Base-by-base conservation (phyloP, 2,113 vertebrate species). In the Hyaena hyaena region DNA sequence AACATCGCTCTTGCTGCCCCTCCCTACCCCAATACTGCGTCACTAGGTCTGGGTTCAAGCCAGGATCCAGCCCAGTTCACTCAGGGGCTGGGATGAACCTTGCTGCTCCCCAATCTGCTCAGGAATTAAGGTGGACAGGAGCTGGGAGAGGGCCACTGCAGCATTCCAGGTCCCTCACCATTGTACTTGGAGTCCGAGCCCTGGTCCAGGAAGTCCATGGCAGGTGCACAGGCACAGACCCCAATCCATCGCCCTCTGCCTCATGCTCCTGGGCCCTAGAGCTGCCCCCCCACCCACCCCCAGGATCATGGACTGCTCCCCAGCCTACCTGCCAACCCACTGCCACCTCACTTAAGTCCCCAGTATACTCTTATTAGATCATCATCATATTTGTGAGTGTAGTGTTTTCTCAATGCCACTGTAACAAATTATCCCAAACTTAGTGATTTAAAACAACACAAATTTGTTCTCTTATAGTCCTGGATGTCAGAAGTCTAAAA, bases 401-500 rank as follows among this genome's bases (percentile, higher is more conserved):
- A 24, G 28, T 71, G 21, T 10, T 77, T 88, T 97, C 26, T 69
- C 88, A 4, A 84, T 86, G 63, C 28, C 48, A 45, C 63, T 95
- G 23, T 87, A 92, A 87, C n/a, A 83, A 58, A 76, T 73, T 82
- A 61, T 6, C 15, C 69, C 28, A 88, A 79, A 92, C 14, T 63
- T 87, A 86, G 8, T 63, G 53, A 82, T 23, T 77, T 97, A 66
- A 96, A 95, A 58, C 48, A 61, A 74, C 21, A 55, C 48, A 86
- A 10, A 87, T 86, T 53, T 80, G 58, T 79, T 93, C n/a, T 96
- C 31, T 86, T 65, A 21, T 0, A 77, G 19, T 77, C 15, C 65
- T 97, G 33, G 26, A 88, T 43, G 77, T 88, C 35, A 91, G 53
- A 97, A 96, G 19, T 95, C 76, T 45, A 84, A 91, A 84, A 45